Base-by-base conservation (phyloP, 2,113 vertebrate genomes). In the Oryzias celebensis region DNA sequence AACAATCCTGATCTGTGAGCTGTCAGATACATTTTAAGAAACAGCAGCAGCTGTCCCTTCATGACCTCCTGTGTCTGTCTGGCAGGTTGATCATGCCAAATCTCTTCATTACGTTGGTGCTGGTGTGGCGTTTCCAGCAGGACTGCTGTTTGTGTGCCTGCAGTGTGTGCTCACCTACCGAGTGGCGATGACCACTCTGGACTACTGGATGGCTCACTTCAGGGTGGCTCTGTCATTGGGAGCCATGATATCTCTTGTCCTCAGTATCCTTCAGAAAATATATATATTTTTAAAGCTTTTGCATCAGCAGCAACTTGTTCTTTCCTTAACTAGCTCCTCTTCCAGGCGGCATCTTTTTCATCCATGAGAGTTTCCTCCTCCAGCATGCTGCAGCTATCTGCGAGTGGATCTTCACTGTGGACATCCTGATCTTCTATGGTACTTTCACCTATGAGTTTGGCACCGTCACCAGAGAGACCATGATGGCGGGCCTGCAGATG, bases 371-470 rank as follows among this genome's bases (percentile, higher is more conserved):
- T 76, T 93, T 93, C 52, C 68, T 92, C 54, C 89, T 96, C 47
- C 95, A 97, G 88, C 95, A 97, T 3, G 90, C 94, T 1, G 94
- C 95, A 0, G 95, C 95, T 81, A 92, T 97, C 78, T 96, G 94
- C 0, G 95, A 97, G 81, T 97, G 95, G 95, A 92, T 94, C 68
- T 97, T 95, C 49, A 95, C 95, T 3, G 92, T 97, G 2, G 93
- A 94, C 87, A 94, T 97, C 84, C 90, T 97, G 47, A 75, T 96
- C 59, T 97, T 95, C 82, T 97, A 95, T 0, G 95, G 95, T 49
- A 96, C 95, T 63, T 96, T 96, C 90, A 94, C 94, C 81, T 96
- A 96, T 0, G 95, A 97, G 87, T 97, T 96, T 0, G 94, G 94
- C 68, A 91, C 94, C 0, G 87, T 97, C 71, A 94, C 93, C 85